A percentile compares a stretch with the other conserved stretches of the same genome.
Evolutionary conservation across 2,113 vertebrate genomes (phyloP).

Genomic region (Oplegnathus fasciatus): DNA sequence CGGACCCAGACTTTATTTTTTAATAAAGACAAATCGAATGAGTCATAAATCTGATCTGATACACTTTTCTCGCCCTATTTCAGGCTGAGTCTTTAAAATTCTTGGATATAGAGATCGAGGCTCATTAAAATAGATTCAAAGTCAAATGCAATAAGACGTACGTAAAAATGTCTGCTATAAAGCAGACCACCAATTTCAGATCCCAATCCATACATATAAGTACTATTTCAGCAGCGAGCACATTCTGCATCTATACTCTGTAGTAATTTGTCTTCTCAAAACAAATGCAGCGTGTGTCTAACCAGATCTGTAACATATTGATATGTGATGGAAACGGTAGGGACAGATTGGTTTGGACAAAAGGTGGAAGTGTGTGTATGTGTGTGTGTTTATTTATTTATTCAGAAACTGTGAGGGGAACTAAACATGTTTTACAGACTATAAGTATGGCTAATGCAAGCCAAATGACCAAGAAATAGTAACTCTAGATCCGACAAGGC

Average conservation of each 20-base stretch:
- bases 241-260: background rate
- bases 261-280: background rate
- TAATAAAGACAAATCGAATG: slow-evolving; percentile 47
- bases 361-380: background rate
- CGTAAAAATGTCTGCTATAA: background rate
- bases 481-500: background rate
- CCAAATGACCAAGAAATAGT: background rate
- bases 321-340: background rate
- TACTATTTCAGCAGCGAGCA: background rate
- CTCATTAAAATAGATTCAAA: slow-evolving; percentile 27
- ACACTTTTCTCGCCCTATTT: background rate
- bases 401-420: background rate
- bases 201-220: background rate
- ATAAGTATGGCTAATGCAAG: background rate
- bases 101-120: background rate
- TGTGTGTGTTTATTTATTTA: background rate
- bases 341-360: background rate
- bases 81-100: slow-evolving; percentile 19
- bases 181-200: background rate
- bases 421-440: background rate
- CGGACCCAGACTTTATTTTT: slow-evolving; percentile 20
- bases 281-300: background rate
- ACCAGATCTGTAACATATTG: background rate
- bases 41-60: slow-evolving; percentile 22
- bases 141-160: background rate